Conservation (phyloP, 2,113 vertebrate species). For the Pelvicachromis taeniatus region DNA sequence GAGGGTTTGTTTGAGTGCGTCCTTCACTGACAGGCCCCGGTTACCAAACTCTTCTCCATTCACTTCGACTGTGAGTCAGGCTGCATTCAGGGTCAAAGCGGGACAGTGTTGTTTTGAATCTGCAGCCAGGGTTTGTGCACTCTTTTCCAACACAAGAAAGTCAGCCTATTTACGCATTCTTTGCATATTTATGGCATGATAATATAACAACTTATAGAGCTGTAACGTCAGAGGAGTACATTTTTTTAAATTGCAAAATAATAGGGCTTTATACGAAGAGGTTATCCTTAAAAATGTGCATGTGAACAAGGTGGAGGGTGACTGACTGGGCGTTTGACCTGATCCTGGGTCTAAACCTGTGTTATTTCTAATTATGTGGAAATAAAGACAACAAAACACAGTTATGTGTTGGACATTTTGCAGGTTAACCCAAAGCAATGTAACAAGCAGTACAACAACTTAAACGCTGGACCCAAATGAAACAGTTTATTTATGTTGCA, state of each 20-base stretch:
- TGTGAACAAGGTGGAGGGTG: neutral
- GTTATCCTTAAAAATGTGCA: neutral
- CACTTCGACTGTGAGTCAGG: neutral
- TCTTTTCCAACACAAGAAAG: neutral
- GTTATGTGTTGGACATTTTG: neutral
- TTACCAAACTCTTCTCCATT: neutral
- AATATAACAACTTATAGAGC: neutral
- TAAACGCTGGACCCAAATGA: neutral
- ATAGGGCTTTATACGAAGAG: neutral
- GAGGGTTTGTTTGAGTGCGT: neutral
- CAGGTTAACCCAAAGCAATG: neutral
- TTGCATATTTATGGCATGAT: neutral
- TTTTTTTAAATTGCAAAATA: neutral
- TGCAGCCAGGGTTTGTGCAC: neutral
- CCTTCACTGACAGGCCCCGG: neutral
- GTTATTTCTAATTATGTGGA: neutral
- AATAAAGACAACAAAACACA: neutral
- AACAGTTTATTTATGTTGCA: neutral
- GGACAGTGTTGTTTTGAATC: neutral
- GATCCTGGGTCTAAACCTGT: neutral
- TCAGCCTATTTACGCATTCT: neutral
- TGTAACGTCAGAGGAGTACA: neutral
- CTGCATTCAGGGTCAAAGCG: neutral
- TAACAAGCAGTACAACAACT: neutral
- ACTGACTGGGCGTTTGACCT: neutral